A percentile compares a stretch with the other conserved stretches of the same genome.
Evolutionary conservation across 2,888 invertebrate species (phyloP).

Genomic region (Cylindroiulus punctatus): DNA sequence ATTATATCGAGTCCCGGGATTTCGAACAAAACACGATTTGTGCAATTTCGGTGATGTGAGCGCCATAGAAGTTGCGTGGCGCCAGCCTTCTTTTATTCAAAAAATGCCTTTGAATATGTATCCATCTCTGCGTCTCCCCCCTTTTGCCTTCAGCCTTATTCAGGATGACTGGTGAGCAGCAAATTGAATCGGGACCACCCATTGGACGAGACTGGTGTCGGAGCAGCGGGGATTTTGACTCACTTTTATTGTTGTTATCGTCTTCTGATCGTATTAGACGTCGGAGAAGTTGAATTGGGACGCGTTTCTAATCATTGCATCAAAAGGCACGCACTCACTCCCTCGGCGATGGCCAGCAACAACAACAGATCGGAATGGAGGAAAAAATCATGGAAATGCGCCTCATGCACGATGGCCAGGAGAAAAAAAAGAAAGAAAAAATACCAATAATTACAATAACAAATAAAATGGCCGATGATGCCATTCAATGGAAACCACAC

Average conservation of each 20-base stretch:
- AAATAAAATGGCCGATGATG: not conserved
- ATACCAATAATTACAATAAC: not conserved
- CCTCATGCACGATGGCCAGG: not conserved
- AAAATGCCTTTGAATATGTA: constrained; percentile 34
- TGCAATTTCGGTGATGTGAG: not conserved
- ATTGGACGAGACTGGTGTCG: constrained; percentile 34
- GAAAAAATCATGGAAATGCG: not conserved
- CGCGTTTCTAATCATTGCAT: constrained; percentile 21
- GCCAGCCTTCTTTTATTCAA: constrained; percentile 29
- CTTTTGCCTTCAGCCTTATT: not conserved
- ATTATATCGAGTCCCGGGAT: not conserved
- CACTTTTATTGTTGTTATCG: constrained; percentile 42
- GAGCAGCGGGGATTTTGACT: constrained; percentile 38
- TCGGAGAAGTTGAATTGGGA: not conserved
- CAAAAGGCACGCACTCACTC: constrained; percentile 22
- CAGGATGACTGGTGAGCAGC: constrained; percentile 35
- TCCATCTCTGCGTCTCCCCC: not conserved
- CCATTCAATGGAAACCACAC: not conserved
- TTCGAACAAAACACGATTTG: constrained; percentile 22
- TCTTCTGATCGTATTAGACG: not conserved
- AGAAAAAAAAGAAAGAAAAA: not conserved
- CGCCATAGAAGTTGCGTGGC: constrained; percentile 2
- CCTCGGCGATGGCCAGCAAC: not conserved
- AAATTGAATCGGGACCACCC: constrained; percentile 42
- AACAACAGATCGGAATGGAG: not conserved